Conservation (phyloP, 2,797 vertebrate species). For the Ciconia nigra region DNA sequence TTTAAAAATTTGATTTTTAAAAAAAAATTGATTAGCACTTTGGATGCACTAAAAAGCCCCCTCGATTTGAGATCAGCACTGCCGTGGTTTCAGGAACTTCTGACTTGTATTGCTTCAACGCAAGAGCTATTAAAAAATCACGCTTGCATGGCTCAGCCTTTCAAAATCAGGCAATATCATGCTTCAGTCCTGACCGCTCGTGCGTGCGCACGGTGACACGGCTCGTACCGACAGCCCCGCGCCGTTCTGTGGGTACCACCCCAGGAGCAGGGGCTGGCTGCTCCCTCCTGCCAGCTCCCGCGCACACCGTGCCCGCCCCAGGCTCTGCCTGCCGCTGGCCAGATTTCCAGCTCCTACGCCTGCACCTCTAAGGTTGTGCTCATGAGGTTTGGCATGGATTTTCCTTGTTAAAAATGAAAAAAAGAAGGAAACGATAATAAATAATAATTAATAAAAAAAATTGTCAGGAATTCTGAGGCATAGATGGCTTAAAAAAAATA, state of each 20-base stretch:
- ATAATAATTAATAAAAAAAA: constrained; percentile 13
- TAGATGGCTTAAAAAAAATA: constrained; percentile 27
- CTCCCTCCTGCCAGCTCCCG: neutral
- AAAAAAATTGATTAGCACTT: constrained; percentile 12
- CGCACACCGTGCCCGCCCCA: neutral
- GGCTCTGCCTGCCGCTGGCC: neutral
- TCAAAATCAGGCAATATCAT: neutral
- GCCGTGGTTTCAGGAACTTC: constrained; percentile 34
- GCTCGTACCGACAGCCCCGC: neutral
- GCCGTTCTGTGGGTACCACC: neutral
- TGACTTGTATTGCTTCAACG: neutral
- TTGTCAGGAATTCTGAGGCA: constrained; percentile 31
- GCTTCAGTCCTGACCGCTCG: neutral
- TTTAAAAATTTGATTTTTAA: neutral
- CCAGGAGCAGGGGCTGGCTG: neutral
- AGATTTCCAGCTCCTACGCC: neutral
- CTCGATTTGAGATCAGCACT: constrained; percentile 29
- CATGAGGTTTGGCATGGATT: constrained; percentile 45
- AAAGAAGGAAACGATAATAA: neutral
- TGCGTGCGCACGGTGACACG: rapidly evolving
- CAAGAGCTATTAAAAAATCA: neutral
- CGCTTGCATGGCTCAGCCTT: neutral
- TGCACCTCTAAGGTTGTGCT: neutral
- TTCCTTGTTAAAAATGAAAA: constrained; percentile 9
- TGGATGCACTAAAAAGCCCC: constrained; percentile 45